Evolutionary conservation across 2,113 vertebrate genomes (phyloP), one percentile per base, ranked within the genome.

Genomic region (Pipra filicauda): DNA sequence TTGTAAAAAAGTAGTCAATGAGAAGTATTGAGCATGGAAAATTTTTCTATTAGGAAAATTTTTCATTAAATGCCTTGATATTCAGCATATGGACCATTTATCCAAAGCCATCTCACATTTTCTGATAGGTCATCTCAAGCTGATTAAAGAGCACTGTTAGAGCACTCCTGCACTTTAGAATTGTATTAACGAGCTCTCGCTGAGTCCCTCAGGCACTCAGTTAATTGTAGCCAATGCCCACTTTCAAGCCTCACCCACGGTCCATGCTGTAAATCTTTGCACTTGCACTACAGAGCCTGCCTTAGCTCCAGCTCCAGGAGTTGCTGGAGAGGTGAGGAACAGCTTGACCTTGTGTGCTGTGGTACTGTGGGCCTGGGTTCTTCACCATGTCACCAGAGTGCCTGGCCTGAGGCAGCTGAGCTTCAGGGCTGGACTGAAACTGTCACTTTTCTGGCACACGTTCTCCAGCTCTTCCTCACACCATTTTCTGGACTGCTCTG

Each of bases 1-100:
- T 95, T 90, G 92, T 88, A 89, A 91, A 95, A 80, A 91, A 77
- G 54, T 77, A 88, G 88, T 96, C 87, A 94, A 93, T 95, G 81
- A 75, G 78, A 95, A 90, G 62, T 86, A 90, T 59, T 48, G 84
- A 94, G 84, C 90, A 84, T 65, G 37, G 77, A 85, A 96, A 88
- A 88, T 78, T 88, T 94, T 96, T 87, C 89, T 73, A 85, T 88
- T 92, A 81, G 70, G 74, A 61, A 66, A 88, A 82, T 82, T 94
- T 95, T 94, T 95, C 80, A 74, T 80, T 78, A 95, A 96, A 75
- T 84, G 58, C 51, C 41, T 93, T 73, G 70, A 78, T 89, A 76
- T 91, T 95, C 91, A 83, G 57, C 83, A 59, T 85, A 57, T 73
- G 83, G 80, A 67, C 75, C n/a, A 59, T 93, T 85, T 89, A 82